A percentile compares a stretch with the other conserved stretches of the same genome.
Conservation (phyloP, 1,140 invertebrate species). For the Papilio polytes region DNA sequence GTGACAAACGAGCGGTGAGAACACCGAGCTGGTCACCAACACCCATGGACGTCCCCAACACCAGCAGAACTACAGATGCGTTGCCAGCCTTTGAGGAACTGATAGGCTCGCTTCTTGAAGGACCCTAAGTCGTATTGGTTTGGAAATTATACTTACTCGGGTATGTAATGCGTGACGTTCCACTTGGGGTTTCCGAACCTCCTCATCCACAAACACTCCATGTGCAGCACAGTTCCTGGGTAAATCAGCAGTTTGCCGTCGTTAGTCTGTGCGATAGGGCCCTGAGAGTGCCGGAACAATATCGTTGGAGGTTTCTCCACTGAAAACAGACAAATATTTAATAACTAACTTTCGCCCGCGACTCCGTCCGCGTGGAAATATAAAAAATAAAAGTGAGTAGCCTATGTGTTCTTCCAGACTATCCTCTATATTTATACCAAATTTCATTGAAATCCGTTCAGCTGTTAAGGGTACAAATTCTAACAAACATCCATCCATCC, state of each 20-base stretch:
- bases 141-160: conserved; percentile 61
- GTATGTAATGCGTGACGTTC: conserved; percentile 88
- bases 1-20: too few species aligned
- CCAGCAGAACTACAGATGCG: too few species aligned
- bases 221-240: conserved; percentile 92
- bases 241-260: conserved; percentile 89
- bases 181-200: conserved; percentile 93
- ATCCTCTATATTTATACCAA: too few species aligned
- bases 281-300: conserved; percentile 90
- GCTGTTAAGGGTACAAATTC: too few species aligned
- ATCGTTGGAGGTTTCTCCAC: conserved; percentile 95
- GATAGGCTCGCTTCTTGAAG: too few species aligned
- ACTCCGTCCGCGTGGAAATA: too few species aligned
- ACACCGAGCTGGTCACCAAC: too few species aligned
- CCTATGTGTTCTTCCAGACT: too few species aligned
- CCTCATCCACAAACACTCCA: conserved; percentile 94
- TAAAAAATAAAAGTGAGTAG: too few species aligned
- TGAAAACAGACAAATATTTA: conserved; percentile 62
- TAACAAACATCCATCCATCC: not conserved
- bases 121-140: too few species aligned
- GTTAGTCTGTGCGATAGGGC: conserved; percentile 89
- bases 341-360: not conserved
- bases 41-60: too few species aligned
- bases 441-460: not conserved
- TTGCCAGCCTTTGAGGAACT: too few species aligned